Evolutionary conservation across 2,797 vertebrate genomes (phyloP), one percentile per base, ranked within the genome.

Genomic region (Philypnodon macrostomus): DNA sequence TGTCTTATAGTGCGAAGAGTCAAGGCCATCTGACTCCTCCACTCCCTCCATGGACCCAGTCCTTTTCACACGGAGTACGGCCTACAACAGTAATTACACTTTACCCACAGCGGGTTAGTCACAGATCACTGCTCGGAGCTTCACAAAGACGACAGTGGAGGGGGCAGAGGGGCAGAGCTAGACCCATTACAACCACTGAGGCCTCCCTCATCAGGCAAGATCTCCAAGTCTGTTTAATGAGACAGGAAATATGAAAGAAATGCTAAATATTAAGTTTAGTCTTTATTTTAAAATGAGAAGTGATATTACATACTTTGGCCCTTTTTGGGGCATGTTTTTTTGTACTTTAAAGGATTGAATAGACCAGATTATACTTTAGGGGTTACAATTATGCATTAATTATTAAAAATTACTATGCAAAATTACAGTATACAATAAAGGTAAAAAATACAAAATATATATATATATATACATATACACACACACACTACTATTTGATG

Each of bases 71-170:
- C 4, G 8, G 39, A 8, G 14, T 2, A 35, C 35, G 44, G 3
- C 1, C 56, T 2, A 27, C 26, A 15, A 19, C 23, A 41, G 50
- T 67, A 66, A 73, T 70, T 51, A 70, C 40, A 15, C 12, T 57
- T 49, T 55, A 47, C 63, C 67, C 64, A 64, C 68, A 47, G 52
- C n/a, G 66, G 49, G 60, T 75, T 59, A 67, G 65, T 75, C 79
- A 73, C 42, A 47, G 54, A 68, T 53, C 35, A 16, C 56, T 44
- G 47, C 48, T 40, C 2, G 2, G 47, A n/a, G 31, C 47, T 47
- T 58, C 47, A 45, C 3, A 45, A 39, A 50, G 44, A 35, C 50
- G n/a, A 26, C 16, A 5, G 1, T 3, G 3, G 1, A 13, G 18
- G 33, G 15, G 35, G 32, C 27, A 3, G 4, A 19, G 33, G 23